Conservation (phyloP, 2,113 vertebrate genomes). For the Sakesphorus luctuosus region DNA sequence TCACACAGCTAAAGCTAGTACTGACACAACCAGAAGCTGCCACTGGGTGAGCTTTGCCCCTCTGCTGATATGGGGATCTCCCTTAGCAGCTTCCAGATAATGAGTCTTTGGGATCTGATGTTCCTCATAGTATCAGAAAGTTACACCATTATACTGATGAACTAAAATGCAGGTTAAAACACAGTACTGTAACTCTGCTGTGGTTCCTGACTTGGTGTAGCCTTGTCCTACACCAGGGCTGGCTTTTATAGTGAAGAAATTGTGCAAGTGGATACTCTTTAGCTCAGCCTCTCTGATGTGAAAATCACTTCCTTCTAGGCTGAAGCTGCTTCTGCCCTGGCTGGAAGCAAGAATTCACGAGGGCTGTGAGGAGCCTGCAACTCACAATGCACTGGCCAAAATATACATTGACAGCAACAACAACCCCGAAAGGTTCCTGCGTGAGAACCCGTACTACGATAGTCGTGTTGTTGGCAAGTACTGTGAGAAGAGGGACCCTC, state of each 20-base stretch:
- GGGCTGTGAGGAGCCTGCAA: constrained; percentile 96
- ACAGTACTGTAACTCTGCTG: not conserved
- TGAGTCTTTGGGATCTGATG: not conserved
- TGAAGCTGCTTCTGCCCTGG: constrained; percentile 96
- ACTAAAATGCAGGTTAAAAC: not conserved
- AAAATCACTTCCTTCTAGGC: constrained; percentile 69
- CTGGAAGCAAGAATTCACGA: constrained; percentile 96
- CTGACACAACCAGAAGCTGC: not conserved
- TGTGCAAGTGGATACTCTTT: not conserved
- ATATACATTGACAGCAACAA: constrained; percentile 99
- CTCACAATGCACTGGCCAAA: constrained; percentile 96
- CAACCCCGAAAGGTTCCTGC: constrained; percentile 95
- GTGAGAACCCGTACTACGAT: constrained; percentile 96
- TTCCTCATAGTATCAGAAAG: not conserved
- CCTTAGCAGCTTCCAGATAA: not conserved
- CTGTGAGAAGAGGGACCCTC: constrained; percentile 98
- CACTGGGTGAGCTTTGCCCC: not conserved
- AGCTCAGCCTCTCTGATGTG: not conserved
- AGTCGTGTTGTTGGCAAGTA: constrained; percentile 98
- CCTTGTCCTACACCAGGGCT: not conserved
- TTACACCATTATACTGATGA: not conserved
- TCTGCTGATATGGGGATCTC: not conserved
- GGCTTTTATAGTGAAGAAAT: not conserved
- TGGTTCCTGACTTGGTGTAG: not conserved
- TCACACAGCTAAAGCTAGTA: not conserved